Evolutionary conservation across 1,140 invertebrate genomes (phyloP).

Genomic region (Halictus rubicundus): DNA sequence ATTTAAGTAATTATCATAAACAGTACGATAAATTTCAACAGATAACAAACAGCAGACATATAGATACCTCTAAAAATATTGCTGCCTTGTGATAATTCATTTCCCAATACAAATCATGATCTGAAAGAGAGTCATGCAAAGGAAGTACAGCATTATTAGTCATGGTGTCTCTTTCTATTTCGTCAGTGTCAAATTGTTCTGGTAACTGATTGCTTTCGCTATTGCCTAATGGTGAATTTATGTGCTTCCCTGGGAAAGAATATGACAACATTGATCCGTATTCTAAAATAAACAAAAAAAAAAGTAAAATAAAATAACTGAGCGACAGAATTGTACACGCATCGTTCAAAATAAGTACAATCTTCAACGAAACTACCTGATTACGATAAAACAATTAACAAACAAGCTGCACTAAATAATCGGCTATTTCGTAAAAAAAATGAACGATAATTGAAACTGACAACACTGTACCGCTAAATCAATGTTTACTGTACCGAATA

Average conservation of each 20-base stretch:
- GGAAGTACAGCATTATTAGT: constrained; percentile 71
- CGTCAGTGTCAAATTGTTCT: constrained; percentile 55
- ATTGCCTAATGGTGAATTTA: constrained; percentile 54
- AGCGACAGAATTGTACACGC: too few relatives aligned
- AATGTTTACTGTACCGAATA: neutral
- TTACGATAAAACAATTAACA: constrained; percentile 17
- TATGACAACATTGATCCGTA: constrained; percentile 80
- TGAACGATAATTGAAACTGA: neutral
- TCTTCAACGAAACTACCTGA: too few relatives aligned
- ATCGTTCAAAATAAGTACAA: too few relatives aligned
- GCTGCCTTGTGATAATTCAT: constrained; percentile 95
- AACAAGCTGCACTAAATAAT: too few relatives aligned
- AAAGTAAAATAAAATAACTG: constrained; percentile 31
- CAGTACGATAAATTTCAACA: neutral
- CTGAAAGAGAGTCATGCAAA: constrained; percentile 63
- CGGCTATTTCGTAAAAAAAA: neutral
- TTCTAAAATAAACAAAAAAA: constrained; percentile 73
- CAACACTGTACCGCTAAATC: neutral
- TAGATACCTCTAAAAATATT: constrained; percentile 89
- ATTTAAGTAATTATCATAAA: neutral
- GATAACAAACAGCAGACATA: neutral
- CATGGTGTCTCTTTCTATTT: constrained; percentile 57
- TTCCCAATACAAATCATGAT: constrained; percentile 85
- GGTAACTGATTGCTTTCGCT: constrained; percentile 65
- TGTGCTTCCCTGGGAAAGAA: constrained; percentile 71